Evolutionary conservation across 2,888 invertebrate genomes (phyloP), one percentile per base, ranked within the genome.

Genomic region (Ditula angustiorana): DNA sequence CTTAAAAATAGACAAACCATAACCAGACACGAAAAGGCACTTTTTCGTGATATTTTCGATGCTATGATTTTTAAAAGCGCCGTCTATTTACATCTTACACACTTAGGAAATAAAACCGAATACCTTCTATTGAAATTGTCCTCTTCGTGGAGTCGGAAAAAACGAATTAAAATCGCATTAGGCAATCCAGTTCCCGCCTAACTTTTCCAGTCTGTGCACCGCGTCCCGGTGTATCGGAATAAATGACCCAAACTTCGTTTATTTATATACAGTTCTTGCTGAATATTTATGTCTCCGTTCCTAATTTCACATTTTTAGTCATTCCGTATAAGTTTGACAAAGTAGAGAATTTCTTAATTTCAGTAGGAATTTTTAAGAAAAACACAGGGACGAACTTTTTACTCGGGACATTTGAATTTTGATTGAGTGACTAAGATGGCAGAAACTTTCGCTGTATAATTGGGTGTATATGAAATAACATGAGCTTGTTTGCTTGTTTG

Each of bases 141-240:
- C 85, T 85, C 85, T 85, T 83, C 87, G 86, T 83, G 85, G 87
- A 41, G 41, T 41, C 85, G 84, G 86, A 82, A 87, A 89, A 87
- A 89, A 84, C 86, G 87, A 92, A 92, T 92, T 92, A 92, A 92
- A 92, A 90, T 90, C 90, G 86, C 92, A 92, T 92, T 92, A 92
- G 90, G 90, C 87, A 91, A 91, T 92, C 87, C 90, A 86, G 88
- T 87, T 86, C 79, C 86, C 87, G 85, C 83, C 88, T 83, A 90
- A 90, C 89, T 92, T 92, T 89, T 85, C 88, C 89, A 88, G 88
- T 84, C 86, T 86, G 83, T 81, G 86, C 86, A 78, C 87, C 78
- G 82, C 86, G 85, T 85, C 83, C 83, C 86, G 85, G 86, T 91
- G 90, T 92, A 92, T 92, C 89, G 88, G 87, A 90, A 91, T 90